Conservation (phyloP, 2,797 vertebrate species). For the Thamnophis elegans region DNA sequence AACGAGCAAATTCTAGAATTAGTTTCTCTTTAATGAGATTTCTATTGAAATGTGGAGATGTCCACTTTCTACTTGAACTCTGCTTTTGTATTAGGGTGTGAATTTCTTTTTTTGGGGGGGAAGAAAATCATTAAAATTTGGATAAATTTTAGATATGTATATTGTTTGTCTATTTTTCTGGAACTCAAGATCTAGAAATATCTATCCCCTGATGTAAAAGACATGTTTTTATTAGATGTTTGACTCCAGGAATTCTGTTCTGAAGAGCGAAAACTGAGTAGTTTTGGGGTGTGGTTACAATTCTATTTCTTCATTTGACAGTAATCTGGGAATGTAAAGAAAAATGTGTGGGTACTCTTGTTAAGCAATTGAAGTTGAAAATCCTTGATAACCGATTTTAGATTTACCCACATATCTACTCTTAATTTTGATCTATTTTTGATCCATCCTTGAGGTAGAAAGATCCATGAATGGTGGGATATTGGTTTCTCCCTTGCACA, state of each 20-base stretch:
- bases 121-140: background rate
- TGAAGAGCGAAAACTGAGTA: background rate
- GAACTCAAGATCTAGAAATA: background rate
- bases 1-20: background rate
- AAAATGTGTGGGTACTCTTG: background rate
- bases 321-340: background rate
- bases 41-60: background rate
- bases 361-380: background rate
- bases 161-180: background rate
- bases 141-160: background rate
- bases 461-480: background rate
- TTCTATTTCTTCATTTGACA: background rate
- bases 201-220: background rate
- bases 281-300: background rate
- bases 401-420: background rate
- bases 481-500: background rate
- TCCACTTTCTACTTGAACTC: background rate
- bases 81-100: background rate
- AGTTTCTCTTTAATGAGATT: background rate
- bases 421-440: background rate
- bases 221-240: background rate
- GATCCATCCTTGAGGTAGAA: background rate
- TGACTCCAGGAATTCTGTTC: background rate
- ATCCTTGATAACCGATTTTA: background rate
- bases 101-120: background rate